These are phyloP conservation scores for Tarsius wallacei DNA, from an alignment of 2,797 vertebrate species.

Conservation along the genomic window DNA sequence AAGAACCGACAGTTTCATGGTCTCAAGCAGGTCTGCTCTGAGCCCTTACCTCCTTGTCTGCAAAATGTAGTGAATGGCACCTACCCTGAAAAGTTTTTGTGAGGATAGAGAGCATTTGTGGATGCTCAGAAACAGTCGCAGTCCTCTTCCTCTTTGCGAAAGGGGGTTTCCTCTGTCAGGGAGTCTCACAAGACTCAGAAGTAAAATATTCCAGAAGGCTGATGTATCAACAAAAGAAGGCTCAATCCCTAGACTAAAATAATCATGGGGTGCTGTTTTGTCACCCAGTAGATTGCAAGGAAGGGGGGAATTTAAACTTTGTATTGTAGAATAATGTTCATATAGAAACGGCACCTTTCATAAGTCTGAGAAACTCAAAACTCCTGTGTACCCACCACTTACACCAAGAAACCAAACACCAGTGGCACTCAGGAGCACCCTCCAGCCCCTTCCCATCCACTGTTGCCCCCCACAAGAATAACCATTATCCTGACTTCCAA, in stretches of 20 bases:
- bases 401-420: not conserved
- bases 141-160: not conserved
- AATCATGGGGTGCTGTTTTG: not conserved
- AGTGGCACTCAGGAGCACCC: not conserved
- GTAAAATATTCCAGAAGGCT: not conserved
- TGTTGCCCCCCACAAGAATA: not conserved
- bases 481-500: not conserved
- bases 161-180: not conserved
- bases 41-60: not conserved
- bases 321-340: not conserved
- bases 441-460: not conserved
- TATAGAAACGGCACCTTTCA: too few species aligned
- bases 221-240: not conserved
- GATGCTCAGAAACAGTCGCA: not conserved
- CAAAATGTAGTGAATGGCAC: not conserved
- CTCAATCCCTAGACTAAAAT: not conserved
- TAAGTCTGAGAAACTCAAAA: not conserved
- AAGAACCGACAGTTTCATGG: not conserved
- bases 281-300: not conserved
- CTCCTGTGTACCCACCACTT: not conserved
- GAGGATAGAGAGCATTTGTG: not conserved
- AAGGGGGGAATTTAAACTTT: not conserved
- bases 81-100: not conserved
- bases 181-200: not conserved
- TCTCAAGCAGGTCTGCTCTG: not conserved